These are phyloP conservation scores for Heliconius hewitsoni DNA, from an alignment of 1,140 invertebrate genomes.

Conservation along the genomic window DNA sequence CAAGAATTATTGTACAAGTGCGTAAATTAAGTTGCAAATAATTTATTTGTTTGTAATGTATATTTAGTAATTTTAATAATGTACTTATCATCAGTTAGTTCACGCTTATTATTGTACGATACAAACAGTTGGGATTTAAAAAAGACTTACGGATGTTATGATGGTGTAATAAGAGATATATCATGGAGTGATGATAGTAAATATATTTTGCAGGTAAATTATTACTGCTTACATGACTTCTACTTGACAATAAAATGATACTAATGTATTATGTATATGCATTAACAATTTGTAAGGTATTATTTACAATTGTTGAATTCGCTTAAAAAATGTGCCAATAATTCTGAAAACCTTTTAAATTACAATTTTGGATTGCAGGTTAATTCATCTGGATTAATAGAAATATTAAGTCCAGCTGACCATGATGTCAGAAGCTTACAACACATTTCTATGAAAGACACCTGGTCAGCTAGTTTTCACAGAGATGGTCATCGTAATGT, in stretches of 20 bases:
- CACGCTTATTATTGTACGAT: slow-evolving; percentile 70
- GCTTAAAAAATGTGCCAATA: not conserved
- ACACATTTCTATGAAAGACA: slow-evolving; percentile 70
- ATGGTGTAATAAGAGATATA: slow-evolving; percentile 69
- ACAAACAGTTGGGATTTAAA: slow-evolving; percentile 73
- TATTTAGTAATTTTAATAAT: slow-evolving; percentile 49
- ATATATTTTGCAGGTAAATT: slow-evolving; percentile 75
- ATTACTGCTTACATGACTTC: not conserved
- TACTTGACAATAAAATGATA: not conserved
- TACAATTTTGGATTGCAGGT: slow-evolving; percentile 61
- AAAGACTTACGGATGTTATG: slow-evolving; percentile 69
- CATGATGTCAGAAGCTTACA: slow-evolving; percentile 73
- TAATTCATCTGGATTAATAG: slow-evolving; percentile 66
- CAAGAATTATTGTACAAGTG: not conserved
- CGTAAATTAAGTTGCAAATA: not conserved
- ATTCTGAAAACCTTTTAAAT: not conserved
- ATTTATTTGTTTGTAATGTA: not conserved
- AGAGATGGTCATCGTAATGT: slow-evolving; percentile 71
- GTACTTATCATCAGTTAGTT: slow-evolving; percentile 77
- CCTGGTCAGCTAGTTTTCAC: slow-evolving; percentile 75
- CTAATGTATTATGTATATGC: not conserved
- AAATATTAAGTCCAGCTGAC: slow-evolving; percentile 73
- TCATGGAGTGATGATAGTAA: slow-evolving; percentile 79
- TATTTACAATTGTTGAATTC: not conserved
- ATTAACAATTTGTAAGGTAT: not conserved